Evolutionary conservation across 1,140 invertebrate species (phyloP), one percentile per base, ranked within the genome.

Genomic region (Brachionus sp.): DNA sequence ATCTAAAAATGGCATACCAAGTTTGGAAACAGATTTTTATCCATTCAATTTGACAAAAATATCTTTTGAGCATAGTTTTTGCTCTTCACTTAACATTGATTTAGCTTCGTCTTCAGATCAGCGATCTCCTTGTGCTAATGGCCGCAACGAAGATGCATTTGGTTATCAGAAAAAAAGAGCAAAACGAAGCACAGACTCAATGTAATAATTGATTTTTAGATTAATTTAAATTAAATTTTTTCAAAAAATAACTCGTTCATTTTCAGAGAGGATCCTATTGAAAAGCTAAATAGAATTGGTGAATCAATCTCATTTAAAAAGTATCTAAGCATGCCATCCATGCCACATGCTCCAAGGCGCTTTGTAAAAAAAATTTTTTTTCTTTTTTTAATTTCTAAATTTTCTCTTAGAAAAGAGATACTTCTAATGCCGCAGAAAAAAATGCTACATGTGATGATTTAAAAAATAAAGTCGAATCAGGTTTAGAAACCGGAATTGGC

Each of bases 11-110:
- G 37, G 37, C 13, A 70, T 70, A 37, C 66, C 66, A 37, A 70
- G 66, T 70, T 16, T 70, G 16, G 66, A 37, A 70, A 70, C 29
- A n/a, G 39, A 35, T 12, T 70, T n/a, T 16, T 70, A 70, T 70
- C 19, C 35, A 39, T 35, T 70, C n/a, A 70, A 70, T 70, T 19
- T 16, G 9, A 70, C 66, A 5, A 16, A 70, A 16, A 23, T 70
- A 16, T 19, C 6, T 16, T 39, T 42, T 16, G 19, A 5, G 16
- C 29, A 70, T 39, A 70, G 66, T 10, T 37, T 16, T 19, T 70
- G 66, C 39, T 33, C 66, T 0, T 37, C 29, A 9, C 5, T 70
- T 16, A 39, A 39, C n/a, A 39, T 37, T 0, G 35, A 70, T 70
- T 19, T 19, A 3, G 16, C 39, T 19, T n/a, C 25, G 0, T n/a